These are phyloP conservation scores for Phocoena sinus DNA, from an alignment of 2,113 vertebrate genomes.

Conservation along the genomic window DNA sequence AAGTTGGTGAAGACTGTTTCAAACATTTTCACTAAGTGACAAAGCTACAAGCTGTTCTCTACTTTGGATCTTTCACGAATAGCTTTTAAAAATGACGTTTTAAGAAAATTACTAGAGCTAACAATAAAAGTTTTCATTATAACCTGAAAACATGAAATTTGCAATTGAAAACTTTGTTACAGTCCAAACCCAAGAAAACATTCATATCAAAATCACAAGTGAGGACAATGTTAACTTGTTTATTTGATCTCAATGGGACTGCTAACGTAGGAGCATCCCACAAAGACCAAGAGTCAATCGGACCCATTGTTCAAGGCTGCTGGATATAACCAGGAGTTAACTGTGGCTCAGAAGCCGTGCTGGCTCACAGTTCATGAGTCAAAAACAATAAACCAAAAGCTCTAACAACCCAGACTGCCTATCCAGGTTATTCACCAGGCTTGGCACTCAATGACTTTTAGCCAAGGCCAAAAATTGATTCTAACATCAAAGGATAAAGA, in stretches of 20 bases:
- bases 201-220: conserved; percentile 21
- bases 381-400: conserved; percentile 54
- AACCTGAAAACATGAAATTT: conserved; percentile 20
- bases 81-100: not conserved
- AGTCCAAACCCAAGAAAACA: not conserved
- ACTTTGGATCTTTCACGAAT: not conserved
- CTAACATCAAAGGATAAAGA: conserved; percentile 54
- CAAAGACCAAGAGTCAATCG: conserved; percentile 30
- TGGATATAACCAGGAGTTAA: conserved; percentile 45
- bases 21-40: not conserved
- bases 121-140: not conserved
- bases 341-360: conserved; percentile 26
- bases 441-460: not conserved
- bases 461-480: conserved; percentile 28
- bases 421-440: conserved; percentile 39
- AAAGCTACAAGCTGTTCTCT: not conserved
- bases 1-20: not conserved
- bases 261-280: not conserved
- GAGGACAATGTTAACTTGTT: conserved; percentile 46
- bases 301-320: conserved; percentile 15
- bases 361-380: not conserved
- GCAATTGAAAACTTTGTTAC: not conserved
- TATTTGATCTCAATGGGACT: conserved; percentile 20
- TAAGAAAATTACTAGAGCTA: not conserved
- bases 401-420: conserved; percentile 14